Base-by-base conservation (phyloP, 2,113 vertebrate species). In the Myotis davidii region DNA sequence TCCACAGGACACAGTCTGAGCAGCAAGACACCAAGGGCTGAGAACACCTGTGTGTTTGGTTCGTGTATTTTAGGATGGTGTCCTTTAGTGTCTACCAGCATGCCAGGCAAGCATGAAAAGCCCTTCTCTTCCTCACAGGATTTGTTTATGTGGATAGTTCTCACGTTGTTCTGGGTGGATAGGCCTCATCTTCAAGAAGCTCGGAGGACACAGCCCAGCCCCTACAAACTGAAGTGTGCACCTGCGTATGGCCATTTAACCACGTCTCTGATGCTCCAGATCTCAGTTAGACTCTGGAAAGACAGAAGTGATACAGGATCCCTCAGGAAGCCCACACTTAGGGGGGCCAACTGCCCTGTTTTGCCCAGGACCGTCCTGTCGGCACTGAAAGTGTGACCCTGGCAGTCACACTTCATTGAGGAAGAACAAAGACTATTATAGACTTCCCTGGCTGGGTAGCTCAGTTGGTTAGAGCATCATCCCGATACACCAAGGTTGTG, bases 161-260 rank as follows among this genome's bases (percentile, higher is more conserved):
- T 89, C 48, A 70, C 6, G 72, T 83, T 85, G 17, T 91, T 83
- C 88, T 23, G 39, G 52, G 70, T 39, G 0, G 67, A 9, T 5
- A 45, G 54, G 85, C 67, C 74, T 94, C 91, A 25, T 81, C 39
- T 91, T 85, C 34, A 61, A 69, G 69, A 93, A 29, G 37, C 50
- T 82, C 52, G 52, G 84, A 76, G 52, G 82, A 72, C 61, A 54
- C 34, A 59, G 21, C 6, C 32, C 86, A 95, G 39, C n/a, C 16
- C 79, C 37, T 69, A 17, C 8, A 37, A 45, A 48, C 16, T 70
- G 56, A 42, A 50, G 12, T 23, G 42, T 2, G 0, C 13, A 48
- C 8, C 17, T 23, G 42, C 8, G 20, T 9, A 7, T 48, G 83
- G 88, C 39, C 16, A 8, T 21, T 79, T 21, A 73, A 79, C 79